Evolutionary conservation across 2,113 vertebrate species (phyloP).

Genomic region (Cyphomyrus discorhynchus): DNA sequence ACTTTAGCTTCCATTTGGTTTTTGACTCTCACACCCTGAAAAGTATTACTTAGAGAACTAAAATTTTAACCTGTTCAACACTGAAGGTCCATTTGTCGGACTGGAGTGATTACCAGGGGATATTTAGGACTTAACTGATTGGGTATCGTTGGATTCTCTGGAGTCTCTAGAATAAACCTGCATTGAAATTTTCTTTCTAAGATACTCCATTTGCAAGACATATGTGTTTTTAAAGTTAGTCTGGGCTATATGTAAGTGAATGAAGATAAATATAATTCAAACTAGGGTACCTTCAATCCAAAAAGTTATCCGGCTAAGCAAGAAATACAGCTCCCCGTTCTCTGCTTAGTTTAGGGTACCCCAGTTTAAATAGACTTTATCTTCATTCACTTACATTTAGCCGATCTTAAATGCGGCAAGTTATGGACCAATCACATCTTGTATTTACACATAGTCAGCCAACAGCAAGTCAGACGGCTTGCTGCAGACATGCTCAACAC

Average conservation of each 20-base stretch:
- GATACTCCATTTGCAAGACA: background rate
- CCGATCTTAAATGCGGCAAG: no score
- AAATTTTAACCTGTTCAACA: background rate
- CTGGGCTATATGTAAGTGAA: background rate
- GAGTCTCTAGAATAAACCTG: background rate
- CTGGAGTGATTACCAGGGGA: background rate
- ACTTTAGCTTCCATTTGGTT: background rate
- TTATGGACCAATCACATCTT: no score
- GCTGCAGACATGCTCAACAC: background rate
- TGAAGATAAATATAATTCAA: background rate
- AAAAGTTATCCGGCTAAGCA: background rate
- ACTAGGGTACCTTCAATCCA: background rate
- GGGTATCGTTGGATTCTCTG: background rate
- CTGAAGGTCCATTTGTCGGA: background rate
- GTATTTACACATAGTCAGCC: no score
- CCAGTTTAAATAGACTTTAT: no score
- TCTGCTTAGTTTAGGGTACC: no score
- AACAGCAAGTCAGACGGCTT: background rate
- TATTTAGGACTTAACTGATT: no score
- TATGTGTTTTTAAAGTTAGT: background rate
- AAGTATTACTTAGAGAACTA: background rate
- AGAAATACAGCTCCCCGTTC: no score
- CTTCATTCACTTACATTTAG: no score
- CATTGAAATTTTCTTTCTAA: background rate
- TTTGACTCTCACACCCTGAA: background rate